Conservation (phyloP, 2,888 invertebrate genomes). For the Drosophila birchii region DNA sequence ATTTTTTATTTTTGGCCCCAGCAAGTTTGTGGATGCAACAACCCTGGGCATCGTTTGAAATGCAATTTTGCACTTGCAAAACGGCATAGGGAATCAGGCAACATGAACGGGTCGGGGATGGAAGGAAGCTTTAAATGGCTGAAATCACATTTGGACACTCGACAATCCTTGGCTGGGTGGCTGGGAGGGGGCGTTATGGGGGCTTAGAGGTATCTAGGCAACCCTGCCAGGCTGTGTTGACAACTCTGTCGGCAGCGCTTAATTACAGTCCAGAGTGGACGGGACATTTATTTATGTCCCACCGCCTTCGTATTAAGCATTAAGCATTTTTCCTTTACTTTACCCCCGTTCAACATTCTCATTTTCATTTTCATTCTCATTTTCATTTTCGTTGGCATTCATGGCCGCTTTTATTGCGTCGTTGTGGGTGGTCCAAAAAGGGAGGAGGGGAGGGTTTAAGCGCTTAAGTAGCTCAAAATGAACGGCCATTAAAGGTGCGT, state of each 20-base stretch:
- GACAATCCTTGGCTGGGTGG: background rate
- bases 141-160: slow-evolving; percentile 4
- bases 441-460: slow-evolving; percentile 31
- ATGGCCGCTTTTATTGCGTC: slow-evolving; percentile 15
- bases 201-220: background rate
- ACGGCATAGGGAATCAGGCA: slow-evolving; percentile 18
- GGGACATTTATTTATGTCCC: slow-evolving; percentile 29
- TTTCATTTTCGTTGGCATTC: slow-evolving; percentile 20
- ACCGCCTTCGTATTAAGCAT: slow-evolving; percentile 10
- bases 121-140: slow-evolving; percentile 3
- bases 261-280: slow-evolving; percentile 16
- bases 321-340: slow-evolving; percentile 5
- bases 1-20: background rate
- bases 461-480: slow-evolving; percentile 61
- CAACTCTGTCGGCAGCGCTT: slow-evolving; percentile 16
- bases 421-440: slow-evolving; percentile 10
- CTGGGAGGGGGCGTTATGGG: too few relatives aligned
- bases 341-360: background rate
- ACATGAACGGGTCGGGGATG: slow-evolving; percentile 3
- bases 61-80: slow-evolving; percentile 33
- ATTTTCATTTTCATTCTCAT: background rate
- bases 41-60: slow-evolving; percentile 13
- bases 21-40: slow-evolving; percentile 29
- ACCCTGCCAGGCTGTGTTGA: slow-evolving; percentile 14
- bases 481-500: slow-evolving; percentile 56